Percentiles rank a stretch among this genome's conserved stretches.
Evolutionary conservation across 2,113 vertebrate genomes (phyloP).

Genomic region (Oophaga pumilio): DNA sequence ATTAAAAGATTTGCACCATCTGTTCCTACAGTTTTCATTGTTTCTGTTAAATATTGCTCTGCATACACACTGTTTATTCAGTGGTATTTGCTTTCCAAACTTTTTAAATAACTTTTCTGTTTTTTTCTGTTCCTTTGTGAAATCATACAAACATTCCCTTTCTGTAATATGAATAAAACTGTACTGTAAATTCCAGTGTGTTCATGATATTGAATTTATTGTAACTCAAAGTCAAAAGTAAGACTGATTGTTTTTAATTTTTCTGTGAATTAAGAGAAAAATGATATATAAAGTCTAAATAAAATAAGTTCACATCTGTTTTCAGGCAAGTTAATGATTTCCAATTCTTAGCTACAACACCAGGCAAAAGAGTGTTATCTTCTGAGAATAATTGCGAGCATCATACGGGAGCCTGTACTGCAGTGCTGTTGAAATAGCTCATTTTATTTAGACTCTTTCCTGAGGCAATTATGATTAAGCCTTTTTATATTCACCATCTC

Average conservation of each 20-base stretch:
- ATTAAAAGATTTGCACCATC: not conserved
- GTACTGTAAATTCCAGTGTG: not conserved
- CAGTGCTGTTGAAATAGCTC: constrained; percentile 31
- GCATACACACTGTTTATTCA: not conserved
- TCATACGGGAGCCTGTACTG: not conserved
- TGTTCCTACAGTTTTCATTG: not conserved
- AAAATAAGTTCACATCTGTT: constrained; percentile 9
- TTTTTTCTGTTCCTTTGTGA: not conserved
- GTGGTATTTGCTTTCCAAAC: not conserved
- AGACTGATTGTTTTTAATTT: constrained; percentile 3
- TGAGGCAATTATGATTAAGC: constrained; percentile 42
- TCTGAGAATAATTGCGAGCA: not conserved
- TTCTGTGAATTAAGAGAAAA: constrained; percentile 11
- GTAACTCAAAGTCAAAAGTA: not conserved
- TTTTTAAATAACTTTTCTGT: not conserved
- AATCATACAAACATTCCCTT: not conserved
- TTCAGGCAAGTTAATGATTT: constrained; percentile 2
- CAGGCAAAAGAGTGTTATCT: constrained; percentile 12
- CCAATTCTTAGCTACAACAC: not conserved
- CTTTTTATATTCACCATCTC: constrained; percentile 44
- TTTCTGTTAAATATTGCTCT: not conserved
- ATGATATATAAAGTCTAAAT: not conserved
- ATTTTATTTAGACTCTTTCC: constrained; percentile 45
- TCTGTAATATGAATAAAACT: not conserved
- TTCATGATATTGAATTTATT: not conserved